Evolutionary conservation across 2,797 vertebrate species (phyloP).

Genomic region (Hafferia zeledoni): DNA sequence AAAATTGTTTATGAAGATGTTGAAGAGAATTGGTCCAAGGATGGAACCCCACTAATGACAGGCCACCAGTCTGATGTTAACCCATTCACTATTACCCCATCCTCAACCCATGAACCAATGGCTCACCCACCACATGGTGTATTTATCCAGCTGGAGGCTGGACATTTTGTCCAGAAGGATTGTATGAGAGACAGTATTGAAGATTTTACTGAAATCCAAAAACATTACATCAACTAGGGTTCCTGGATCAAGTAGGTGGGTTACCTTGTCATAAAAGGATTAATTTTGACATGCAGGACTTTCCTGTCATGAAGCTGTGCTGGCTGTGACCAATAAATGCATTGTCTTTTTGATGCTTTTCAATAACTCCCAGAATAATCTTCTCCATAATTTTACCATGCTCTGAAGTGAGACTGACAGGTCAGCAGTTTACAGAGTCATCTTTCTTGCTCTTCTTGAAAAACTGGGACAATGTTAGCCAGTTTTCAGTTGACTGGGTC

Average conservation of each 20-base stretch:
- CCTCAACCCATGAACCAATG: rapidly evolving
- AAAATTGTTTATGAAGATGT: not conserved
- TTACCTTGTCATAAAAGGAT: not conserved
- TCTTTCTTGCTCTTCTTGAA: not conserved
- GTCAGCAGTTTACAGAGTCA: not conserved
- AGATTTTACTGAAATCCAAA: not conserved
- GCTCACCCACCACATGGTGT: not conserved
- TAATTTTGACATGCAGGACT: not conserved
- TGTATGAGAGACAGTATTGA: not conserved
- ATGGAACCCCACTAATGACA: not conserved
- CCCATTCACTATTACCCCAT: not conserved
- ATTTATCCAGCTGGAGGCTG: not conserved
- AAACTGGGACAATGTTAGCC: not conserved
- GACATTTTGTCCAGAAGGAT: not conserved
- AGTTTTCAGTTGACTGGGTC: not conserved
- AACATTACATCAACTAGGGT: not conserved
- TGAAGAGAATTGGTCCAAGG: not conserved
- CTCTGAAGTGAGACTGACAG: not conserved
- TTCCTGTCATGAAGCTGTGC: not conserved
- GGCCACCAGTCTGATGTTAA: not conserved
- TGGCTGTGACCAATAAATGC: not conserved
- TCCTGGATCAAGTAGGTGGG: not conserved
- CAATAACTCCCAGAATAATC: not conserved
- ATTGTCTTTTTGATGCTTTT: not conserved
- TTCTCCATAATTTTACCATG: not conserved